Conservation (phyloP, 2,888 invertebrate species). For the Pimpla rufipes region DNA sequence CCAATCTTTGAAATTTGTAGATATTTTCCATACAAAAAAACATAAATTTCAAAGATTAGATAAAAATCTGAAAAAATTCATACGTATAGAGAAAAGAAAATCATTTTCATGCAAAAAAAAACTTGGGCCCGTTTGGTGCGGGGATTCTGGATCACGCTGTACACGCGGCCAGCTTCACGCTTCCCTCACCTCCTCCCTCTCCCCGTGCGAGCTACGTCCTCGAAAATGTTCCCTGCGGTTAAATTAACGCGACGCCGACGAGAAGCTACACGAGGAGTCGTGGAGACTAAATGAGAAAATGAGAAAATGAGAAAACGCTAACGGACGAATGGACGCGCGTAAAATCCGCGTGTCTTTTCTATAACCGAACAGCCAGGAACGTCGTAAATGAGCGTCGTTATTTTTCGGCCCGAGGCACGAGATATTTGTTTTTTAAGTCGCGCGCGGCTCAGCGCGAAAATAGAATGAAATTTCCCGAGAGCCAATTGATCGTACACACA, state of each 20-base stretch:
- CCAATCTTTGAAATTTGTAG: too few species aligned
- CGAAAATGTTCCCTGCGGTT: conserved; percentile 64
- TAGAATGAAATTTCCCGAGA: background rate
- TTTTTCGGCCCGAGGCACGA: background rate
- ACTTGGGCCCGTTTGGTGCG: too few species aligned
- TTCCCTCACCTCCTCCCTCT: too few species aligned
- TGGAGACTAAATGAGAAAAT: conserved; percentile 41
- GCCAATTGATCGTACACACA: too few species aligned
- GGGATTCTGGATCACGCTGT: too few species aligned
- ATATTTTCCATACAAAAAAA: too few species aligned
- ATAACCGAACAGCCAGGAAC: background rate
- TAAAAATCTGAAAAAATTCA: too few species aligned
- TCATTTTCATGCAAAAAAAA: too few species aligned
- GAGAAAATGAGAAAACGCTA: conserved; percentile 14
- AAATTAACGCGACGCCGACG: conserved; percentile 61
- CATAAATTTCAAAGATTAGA: too few species aligned
- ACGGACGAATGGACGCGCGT: background rate
- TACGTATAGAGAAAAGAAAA: too few species aligned
- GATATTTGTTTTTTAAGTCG: conserved; percentile 14
- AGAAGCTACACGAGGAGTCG: conserved; percentile 9
- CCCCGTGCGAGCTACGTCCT: conserved; percentile 1
- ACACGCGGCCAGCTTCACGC: too few species aligned
- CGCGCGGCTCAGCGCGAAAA: background rate
- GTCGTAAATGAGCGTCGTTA: conserved; percentile 39
- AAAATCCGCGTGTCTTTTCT: conserved; percentile 6